phyloP scores from a whole-genome alignment of 2,797 vertebrate species.

The Setipinna tenuifilis region DNA sequence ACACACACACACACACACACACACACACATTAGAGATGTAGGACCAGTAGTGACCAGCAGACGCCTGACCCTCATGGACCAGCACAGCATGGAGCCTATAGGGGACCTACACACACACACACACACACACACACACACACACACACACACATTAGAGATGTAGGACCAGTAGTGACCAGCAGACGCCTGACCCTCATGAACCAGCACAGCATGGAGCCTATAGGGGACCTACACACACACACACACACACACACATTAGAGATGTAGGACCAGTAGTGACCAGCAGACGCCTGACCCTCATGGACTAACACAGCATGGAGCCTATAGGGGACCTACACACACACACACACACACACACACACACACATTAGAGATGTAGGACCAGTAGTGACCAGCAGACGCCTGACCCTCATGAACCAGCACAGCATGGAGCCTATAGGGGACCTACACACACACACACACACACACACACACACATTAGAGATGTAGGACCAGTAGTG shows the following conservation, averaged over 20 bases:
- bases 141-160: conserved; percentile 67
- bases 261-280: conserved; percentile 98
- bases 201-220: conserved; percentile 89
- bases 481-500: conserved; percentile 98
- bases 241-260: conserved; percentile 52
- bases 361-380: conserved; percentile 81
- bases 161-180: conserved; percentile 98
- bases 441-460: conserved; percentile 76
- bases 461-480: neutral
- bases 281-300: conserved; percentile 93
- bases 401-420: conserved; percentile 96
- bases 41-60: conserved; percentile 98
- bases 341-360: conserved; percentile 29
- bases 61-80: conserved; percentile 95
- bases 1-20: conserved; percentile 32
- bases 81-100: conserved; percentile 92
- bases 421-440: conserved; percentile 91
- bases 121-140: no score
- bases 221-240: conserved; percentile 85
- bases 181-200: conserved; percentile 95
- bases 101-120: conserved; percentile 79
- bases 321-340: conserved; percentile 85
- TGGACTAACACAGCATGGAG: conserved; percentile 95
- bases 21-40: conserved; percentile 74
- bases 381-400: conserved; percentile 96